Percentiles rank a stretch among this genome's conserved stretches.
These are phyloP conservation scores for Sphaerophoria taeniata DNA, from an alignment of 2,888 invertebrate species.

Conservation along the genomic window DNA sequence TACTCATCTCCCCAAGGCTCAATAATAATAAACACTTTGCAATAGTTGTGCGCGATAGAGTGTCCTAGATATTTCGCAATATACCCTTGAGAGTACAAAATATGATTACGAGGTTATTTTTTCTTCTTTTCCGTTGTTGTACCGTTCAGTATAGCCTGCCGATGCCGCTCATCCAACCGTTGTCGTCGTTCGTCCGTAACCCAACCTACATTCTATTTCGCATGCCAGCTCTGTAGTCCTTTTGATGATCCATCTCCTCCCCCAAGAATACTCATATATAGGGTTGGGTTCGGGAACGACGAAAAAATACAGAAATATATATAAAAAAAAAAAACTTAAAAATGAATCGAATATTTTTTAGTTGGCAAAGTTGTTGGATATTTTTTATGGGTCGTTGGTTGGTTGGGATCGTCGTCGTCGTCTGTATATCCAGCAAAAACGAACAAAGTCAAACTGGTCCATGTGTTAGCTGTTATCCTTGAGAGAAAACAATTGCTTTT, in stretches of 20 bases:
- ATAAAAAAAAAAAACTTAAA: conserved; percentile 43
- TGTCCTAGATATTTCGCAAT: conserved; percentile 72
- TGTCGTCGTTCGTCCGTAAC: background rate
- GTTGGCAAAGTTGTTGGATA: conserved; percentile 60
- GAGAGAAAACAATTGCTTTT: conserved; percentile 65
- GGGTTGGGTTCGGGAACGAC: background rate
- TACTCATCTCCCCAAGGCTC: conserved; percentile 54
- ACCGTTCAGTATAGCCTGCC: conserved; percentile 19
- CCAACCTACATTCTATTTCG: conserved; percentile 58
- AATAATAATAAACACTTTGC: conserved; percentile 73
- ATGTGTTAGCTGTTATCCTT: conserved; percentile 64
- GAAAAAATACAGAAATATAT: conserved; percentile 4
- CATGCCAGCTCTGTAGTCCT: conserved; percentile 25
- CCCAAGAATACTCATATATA: conserved; percentile 29
- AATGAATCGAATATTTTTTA: conserved; percentile 68
- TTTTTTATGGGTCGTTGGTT: conserved; percentile 63
- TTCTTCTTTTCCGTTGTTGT: conserved; percentile 52
- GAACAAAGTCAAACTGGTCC: conserved; percentile 38
- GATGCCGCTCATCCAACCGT: background rate
- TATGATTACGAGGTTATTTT: conserved; percentile 66
- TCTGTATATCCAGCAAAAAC: conserved; percentile 2
- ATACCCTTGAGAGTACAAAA: conserved; percentile 65
- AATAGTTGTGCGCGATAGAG: conserved; percentile 68
- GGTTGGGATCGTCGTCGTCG: conserved; percentile 32
- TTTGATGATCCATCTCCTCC: conserved; percentile 56